These are phyloP conservation scores for Ganaspis sp. DNA, from an alignment of 1,140 invertebrate species.

Conservation along the genomic window DNA sequence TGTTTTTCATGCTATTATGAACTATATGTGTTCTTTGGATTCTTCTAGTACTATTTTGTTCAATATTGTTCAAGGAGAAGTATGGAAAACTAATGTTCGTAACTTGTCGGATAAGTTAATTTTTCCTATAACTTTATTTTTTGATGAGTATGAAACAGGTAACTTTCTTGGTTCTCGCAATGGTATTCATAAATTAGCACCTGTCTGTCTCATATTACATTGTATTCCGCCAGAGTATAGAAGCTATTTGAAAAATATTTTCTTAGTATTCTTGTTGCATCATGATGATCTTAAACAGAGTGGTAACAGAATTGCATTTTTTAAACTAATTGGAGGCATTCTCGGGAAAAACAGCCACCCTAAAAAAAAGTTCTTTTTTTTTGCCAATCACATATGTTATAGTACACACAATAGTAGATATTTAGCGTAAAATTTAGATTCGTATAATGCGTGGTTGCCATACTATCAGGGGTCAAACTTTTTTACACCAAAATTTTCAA, in stretches of 20 bases:
- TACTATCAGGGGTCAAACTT: too few species aligned
- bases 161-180: slow-evolving; percentile 38
- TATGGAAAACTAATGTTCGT: slow-evolving; percentile 41
- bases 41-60: slow-evolving; percentile 18
- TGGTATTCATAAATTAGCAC: slow-evolving; percentile 50
- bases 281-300: slow-evolving; percentile 45
- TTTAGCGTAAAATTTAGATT: too few species aligned
- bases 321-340: slow-evolving; percentile 44
- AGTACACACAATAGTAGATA: too few species aligned
- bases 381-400: too few species aligned
- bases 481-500: too few species aligned
- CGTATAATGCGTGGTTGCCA: too few species aligned
- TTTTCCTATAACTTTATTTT: slow-evolving; percentile 46
- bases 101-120: slow-evolving; percentile 37
- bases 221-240: slow-evolving; percentile 47
- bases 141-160: slow-evolving; percentile 50
- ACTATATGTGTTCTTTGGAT: slow-evolving; percentile 29
- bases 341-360: too few species aligned
- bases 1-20: slow-evolving; percentile 32
- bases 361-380: too few species aligned
- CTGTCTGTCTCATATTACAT: slow-evolving; percentile 44
- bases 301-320: slow-evolving; percentile 46
- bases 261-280: slow-evolving; percentile 49
- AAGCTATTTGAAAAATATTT: slow-evolving; percentile 48
- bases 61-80: slow-evolving; percentile 39